phyloP scores from a whole-genome alignment of 2,113 vertebrate genomes.

The Cathartes aura region DNA sequence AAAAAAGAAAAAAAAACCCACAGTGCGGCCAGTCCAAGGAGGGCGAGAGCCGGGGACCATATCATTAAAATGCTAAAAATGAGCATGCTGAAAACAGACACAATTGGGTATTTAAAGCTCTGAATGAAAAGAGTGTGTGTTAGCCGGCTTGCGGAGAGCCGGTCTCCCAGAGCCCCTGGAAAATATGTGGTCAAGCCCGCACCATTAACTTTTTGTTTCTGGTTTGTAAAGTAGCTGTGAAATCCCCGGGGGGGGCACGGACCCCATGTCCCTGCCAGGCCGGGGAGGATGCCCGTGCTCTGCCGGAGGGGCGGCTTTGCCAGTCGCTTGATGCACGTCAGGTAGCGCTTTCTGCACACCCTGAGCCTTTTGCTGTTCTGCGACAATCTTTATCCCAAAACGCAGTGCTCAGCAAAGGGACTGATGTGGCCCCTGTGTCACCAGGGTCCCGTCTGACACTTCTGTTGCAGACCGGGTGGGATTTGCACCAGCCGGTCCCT shows the following conservation, averaged over 20 bases:
- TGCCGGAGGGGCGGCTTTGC: not conserved
- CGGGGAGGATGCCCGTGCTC: rapidly evolving
- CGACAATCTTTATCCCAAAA: not conserved
- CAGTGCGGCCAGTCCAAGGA: not conserved
- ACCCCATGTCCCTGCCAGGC: not conserved
- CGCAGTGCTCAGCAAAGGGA: rapidly evolving
- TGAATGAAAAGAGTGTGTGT: slow-evolving; percentile 68
- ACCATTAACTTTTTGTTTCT: slow-evolving; percentile 52
- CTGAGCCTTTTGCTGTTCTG: not conserved
- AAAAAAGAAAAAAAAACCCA: not conserved
- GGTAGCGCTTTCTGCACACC: rapidly evolving
- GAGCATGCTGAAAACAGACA: slow-evolving; percentile 61
- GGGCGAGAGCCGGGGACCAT: slow-evolving; percentile 15
- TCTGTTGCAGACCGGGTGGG: not conserved
- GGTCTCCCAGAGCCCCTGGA: slow-evolving; percentile 64
- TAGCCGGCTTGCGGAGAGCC: not conserved
- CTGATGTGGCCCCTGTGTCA: rapidly evolving
- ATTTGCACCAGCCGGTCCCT: not conserved
- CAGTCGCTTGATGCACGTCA: rapidly evolving
- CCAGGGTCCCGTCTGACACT: not conserved
- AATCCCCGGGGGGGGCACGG: not conserved
- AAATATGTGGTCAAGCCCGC: slow-evolving; percentile 50
- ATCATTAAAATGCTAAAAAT: slow-evolving; percentile 71
- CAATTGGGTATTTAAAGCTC: slow-evolving; percentile 64
- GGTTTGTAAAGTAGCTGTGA: slow-evolving; percentile 46